These are phyloP conservation scores for Sternotherus odoratus DNA, from an alignment of 2,797 vertebrate species.

Conservation along the genomic window DNA sequence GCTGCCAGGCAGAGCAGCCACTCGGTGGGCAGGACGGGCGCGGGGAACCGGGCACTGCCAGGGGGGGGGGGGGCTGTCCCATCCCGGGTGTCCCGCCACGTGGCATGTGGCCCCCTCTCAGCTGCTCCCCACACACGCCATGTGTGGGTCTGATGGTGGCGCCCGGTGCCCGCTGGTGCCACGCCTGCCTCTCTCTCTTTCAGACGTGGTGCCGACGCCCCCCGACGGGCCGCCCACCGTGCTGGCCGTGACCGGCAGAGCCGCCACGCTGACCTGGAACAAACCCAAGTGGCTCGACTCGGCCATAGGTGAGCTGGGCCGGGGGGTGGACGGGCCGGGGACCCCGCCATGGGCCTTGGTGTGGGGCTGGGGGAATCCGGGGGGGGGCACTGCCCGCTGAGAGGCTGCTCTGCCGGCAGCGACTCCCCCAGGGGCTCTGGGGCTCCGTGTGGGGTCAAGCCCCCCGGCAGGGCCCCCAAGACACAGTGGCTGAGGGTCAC, in stretches of 20 bases:
- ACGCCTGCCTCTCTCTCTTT: not conserved
- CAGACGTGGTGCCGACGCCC: conserved; percentile 95
- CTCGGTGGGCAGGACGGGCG: too few species aligned
- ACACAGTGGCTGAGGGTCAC: not conserved
- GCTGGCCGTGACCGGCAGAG: conserved; percentile 90
- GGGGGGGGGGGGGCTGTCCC: too few species aligned
- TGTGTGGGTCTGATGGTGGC: too few species aligned
- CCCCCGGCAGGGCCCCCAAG: not conserved
- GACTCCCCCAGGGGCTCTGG: not conserved
- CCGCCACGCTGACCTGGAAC: conserved; percentile 91
- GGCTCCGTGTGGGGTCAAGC: not conserved
- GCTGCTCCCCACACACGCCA: not conserved
- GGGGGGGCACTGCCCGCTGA: not conserved
- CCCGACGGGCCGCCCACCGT: conserved; percentile 91
- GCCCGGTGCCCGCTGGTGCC: not conserved
- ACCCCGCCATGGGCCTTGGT: not conserved
- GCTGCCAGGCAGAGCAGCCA: too few species aligned
- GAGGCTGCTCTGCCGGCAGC: too few species aligned
- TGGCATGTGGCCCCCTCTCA: too few species aligned
- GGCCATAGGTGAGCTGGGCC: conserved; percentile 88
- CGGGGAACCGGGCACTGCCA: not conserved
- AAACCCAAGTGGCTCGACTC: conserved; percentile 93
- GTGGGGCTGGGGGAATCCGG: not conserved
- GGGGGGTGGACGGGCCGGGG: not conserved
- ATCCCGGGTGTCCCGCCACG: too few species aligned